Evolutionary conservation across 1,140 invertebrate species (phyloP), one percentile per base, ranked within the genome.

Genomic region (Bombus pyrosoma): DNA sequence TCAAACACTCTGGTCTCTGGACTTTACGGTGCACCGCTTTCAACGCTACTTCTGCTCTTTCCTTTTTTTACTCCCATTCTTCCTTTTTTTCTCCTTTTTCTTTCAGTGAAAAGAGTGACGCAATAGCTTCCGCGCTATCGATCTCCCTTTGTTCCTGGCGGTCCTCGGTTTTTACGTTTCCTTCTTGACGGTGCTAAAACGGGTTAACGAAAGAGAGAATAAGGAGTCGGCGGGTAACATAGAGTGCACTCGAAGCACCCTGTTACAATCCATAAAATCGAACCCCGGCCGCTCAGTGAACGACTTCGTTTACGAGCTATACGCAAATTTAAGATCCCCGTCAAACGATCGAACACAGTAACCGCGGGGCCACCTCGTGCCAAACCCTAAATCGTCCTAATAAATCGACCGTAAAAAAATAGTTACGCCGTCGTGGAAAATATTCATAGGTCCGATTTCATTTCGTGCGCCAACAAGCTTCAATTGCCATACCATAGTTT

Each of bases 241-340:
- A 18, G 43, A 41, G 37, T 25, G 62, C 32, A 62, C 77, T 53
- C 34, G 34, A 75, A 82, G 59, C 37, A 66, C 43, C 53, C 22
- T 74, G 85, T 86, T 86, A 75, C 79, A 81, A 86, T 86, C 72
- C 85, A 83, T 86, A 86, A 86, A 86, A 83, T 86, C 80, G 85
- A 59, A 41, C 22, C 39, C 22, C 73, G 43, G 41, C 25, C 22
- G 37, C 69, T 39, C 25, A 41, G 72, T 22, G 62, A 64, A 62
- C 77, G 32, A 37, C 28, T 43, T 71, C 72, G 80, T 86, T 86
- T 86, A 86, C 85, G 85, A 86, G 72, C 80, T 73, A n/a, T 76
- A 83, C 80, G 85, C 85, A 86, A 86, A 86, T 86, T 83, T 86
- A 82, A 83, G 79, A 76, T 47, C 73, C 32, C 62, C 43, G 22